These are phyloP conservation scores for Ichneumoninae sp. DNA, from an alignment of 2,888 invertebrate genomes.

Conservation along the genomic window DNA sequence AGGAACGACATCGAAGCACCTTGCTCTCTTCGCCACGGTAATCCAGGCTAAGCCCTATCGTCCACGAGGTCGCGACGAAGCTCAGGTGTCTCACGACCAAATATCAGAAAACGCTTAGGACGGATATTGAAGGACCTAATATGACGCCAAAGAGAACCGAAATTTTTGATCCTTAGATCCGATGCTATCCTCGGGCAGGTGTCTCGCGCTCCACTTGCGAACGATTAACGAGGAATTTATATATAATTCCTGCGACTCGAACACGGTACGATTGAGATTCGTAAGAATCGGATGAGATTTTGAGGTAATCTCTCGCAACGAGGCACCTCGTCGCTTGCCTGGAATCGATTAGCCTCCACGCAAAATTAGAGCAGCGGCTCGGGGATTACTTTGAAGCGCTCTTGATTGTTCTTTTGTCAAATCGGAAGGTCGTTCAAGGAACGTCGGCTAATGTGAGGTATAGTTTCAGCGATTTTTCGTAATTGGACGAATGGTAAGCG, in stretches of 20 bases:
- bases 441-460: not conserved
- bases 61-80: slow-evolving; percentile 35
- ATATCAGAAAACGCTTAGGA: slow-evolving; percentile 64
- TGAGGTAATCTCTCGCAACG: slow-evolving; percentile 3
- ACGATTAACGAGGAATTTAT: slow-evolving; percentile 6
- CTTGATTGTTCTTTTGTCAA: not conserved
- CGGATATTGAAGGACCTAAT: slow-evolving; percentile 42
- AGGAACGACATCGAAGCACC: slow-evolving; percentile 48
- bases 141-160: slow-evolving; percentile 48
- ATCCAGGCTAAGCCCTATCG: slow-evolving; percentile 69
- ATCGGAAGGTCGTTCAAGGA: not conserved
- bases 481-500: not conserved
- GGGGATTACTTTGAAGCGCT: slow-evolving; percentile 1
- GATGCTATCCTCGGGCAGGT: slow-evolving; percentile 44
- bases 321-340: not conserved
- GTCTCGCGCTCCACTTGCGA: slow-evolving; percentile 48
- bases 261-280: not conserved
- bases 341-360: slow-evolving; percentile 17
- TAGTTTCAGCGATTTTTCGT: slow-evolving; percentile 13
- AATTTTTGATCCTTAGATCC: not conserved
- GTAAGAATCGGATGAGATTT: not conserved
- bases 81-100: slow-evolving; percentile 30
- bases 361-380: slow-evolving; percentile 16
- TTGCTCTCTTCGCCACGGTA: slow-evolving; percentile 54
- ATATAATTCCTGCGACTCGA: not conserved